These are phyloP conservation scores for Hormaphis cornu DNA, from an alignment of 1,140 invertebrate species.

Conservation along the genomic window DNA sequence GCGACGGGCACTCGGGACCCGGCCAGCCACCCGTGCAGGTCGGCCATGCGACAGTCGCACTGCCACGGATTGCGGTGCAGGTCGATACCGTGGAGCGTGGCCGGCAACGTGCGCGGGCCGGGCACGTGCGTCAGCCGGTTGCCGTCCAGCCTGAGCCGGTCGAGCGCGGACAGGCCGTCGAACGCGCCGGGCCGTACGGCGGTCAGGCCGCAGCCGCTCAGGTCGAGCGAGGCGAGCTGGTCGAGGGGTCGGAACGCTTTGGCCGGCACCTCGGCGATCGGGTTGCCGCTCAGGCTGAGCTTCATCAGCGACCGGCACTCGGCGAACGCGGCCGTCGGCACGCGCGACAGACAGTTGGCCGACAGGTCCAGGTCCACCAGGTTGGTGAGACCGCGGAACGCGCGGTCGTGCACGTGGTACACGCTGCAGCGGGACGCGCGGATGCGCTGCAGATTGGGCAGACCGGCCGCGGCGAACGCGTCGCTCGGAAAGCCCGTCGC, in stretches of 20 bases:
- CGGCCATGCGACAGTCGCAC: slow-evolving; percentile 71
- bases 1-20: slow-evolving; percentile 60
- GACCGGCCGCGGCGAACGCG: slow-evolving; percentile 62
- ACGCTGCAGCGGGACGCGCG: slow-evolving; percentile 67
- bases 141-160: slow-evolving; percentile 72
- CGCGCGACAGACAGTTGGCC: slow-evolving; percentile 62
- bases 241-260: slow-evolving; percentile 66
- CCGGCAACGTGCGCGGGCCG: slow-evolving; percentile 58
- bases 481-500: slow-evolving; percentile 54
- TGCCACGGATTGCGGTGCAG: slow-evolving; percentile 80
- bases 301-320: slow-evolving; percentile 71
- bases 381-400: slow-evolving; percentile 74
- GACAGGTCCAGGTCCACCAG: slow-evolving; percentile 80
- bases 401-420: slow-evolving; percentile 61
- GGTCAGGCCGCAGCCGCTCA: slow-evolving; percentile 68
- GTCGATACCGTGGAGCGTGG: slow-evolving; percentile 63
- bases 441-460: slow-evolving; percentile 80
- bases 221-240: slow-evolving; percentile 67
- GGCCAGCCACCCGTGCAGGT: slow-evolving; percentile 66
- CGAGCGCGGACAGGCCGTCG: slow-evolving; percentile 65
- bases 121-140: slow-evolving; percentile 65
- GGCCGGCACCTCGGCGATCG: slow-evolving; percentile 58
- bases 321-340: slow-evolving; percentile 66
- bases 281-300: slow-evolving; percentile 68
- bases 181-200: slow-evolving; percentile 70